Conservation (phyloP, 2,797 vertebrate genomes). For the Cottoperca gobio region DNA sequence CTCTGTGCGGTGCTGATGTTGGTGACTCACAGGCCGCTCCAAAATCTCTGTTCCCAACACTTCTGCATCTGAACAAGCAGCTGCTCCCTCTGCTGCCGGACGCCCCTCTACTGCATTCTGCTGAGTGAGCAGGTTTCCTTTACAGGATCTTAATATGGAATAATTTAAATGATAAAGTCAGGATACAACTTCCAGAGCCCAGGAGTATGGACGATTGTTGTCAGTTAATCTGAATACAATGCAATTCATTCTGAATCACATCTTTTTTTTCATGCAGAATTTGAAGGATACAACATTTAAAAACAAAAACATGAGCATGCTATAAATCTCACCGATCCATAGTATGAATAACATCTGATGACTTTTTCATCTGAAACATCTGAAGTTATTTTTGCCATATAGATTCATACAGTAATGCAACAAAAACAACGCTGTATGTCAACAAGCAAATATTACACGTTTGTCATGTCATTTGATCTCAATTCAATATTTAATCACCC, state of each 20-base stretch:
- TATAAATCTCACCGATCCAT: accelerated
- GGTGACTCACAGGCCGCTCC: conserved; percentile 1
- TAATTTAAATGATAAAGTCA: background rate
- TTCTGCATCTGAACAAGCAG: conserved; percentile 22
- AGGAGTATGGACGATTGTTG: too few species aligned
- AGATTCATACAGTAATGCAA: background rate
- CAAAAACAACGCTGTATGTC: too few species aligned
- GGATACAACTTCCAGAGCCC: too few species aligned
- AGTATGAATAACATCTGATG: background rate
- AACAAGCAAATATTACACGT: too few species aligned
- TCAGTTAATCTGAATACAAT: background rate
- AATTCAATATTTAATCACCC: too few species aligned
- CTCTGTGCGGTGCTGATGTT: conserved; percentile 13
- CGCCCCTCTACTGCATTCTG: conserved; percentile 42
- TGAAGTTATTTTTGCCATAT: background rate
- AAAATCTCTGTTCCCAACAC: conserved; percentile 5
- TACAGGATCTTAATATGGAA: background rate
- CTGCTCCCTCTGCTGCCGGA: conserved; percentile 70
- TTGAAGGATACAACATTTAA: background rate
- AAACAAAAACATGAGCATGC: background rate
- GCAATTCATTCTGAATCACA: background rate
- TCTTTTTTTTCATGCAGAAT: background rate
- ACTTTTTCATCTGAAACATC: too few species aligned
- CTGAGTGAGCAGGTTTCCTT: background rate
- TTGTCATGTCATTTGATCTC: too few species aligned